A percentile compares a stretch with the other conserved stretches of the same genome.
These are phyloP conservation scores for Cyaniris semiargus DNA, from an alignment of 2,888 invertebrate genomes.

Conservation along the genomic window DNA sequence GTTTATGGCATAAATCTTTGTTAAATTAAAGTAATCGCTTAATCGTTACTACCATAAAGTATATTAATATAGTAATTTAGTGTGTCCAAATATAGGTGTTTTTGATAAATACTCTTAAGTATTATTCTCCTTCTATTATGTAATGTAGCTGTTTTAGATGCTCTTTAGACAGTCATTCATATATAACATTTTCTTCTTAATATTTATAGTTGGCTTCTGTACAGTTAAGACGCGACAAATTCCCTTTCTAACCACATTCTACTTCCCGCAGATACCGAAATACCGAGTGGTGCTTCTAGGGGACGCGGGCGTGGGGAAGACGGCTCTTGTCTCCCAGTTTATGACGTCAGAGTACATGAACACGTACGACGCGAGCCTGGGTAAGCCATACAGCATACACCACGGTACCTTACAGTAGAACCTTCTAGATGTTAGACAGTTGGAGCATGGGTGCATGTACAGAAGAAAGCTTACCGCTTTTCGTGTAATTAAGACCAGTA, in stretches of 20 bases:
- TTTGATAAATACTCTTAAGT: too few relatives aligned
- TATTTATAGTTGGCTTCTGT: too few relatives aligned
- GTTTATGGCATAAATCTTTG: too few relatives aligned
- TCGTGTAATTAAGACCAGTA: constrained; percentile 14
- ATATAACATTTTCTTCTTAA: too few relatives aligned
- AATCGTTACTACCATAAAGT: too few relatives aligned
- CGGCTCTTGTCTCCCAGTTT: constrained; percentile 94
- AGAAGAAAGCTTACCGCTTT: constrained; percentile 24
- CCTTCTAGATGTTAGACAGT: constrained; percentile 19
- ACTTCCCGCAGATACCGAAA: constrained; percentile 77
- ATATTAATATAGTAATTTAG: too few relatives aligned
- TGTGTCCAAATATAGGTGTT: too few relatives aligned
- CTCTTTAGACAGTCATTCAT: too few relatives aligned
- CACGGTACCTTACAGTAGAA: neutral
- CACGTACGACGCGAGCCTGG: constrained; percentile 94
- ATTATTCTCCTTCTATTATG: too few relatives aligned
- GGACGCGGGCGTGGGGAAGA: constrained; percentile 94
- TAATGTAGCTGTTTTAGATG: too few relatives aligned
- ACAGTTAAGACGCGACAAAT: too few relatives aligned
- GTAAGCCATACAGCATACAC: constrained; percentile 69
- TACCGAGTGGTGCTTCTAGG: constrained; percentile 91
- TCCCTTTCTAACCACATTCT: neutral
- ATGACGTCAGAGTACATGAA: constrained; percentile 98
- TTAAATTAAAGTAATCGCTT: too few relatives aligned
- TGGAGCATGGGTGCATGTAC: constrained; percentile 29